Evolutionary conservation across 1,140 invertebrate genomes (phyloP).

Genomic region (Octopus sinensis): DNA sequence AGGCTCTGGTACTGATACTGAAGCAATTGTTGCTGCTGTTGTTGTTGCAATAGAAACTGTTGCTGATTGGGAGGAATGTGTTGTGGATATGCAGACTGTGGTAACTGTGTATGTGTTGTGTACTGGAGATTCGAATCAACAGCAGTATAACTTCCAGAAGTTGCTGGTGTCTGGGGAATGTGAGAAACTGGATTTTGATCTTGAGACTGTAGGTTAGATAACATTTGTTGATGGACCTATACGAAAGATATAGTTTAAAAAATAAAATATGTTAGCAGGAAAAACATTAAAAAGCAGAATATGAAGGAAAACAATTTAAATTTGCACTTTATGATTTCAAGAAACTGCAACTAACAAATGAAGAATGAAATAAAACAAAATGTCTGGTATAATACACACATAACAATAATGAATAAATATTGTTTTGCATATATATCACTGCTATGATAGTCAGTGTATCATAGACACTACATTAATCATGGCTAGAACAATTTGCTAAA

Average conservation of each 20-base stretch:
- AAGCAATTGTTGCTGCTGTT: constrained; percentile 15
- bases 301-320: neutral
- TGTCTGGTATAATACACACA: too few relatives aligned
- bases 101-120: neutral
- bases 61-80: constrained; percentile 12
- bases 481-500: too few relatives aligned
- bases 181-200: neutral
- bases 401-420: too few relatives aligned
- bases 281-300: neutral
- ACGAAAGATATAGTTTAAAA: neutral
- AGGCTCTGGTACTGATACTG: constrained; percentile 11
- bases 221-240: constrained; percentile 2
- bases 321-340: too few relatives aligned
- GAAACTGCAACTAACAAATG: too few relatives aligned
- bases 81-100: neutral
- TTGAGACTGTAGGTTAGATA: neutral
- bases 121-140: neutral
- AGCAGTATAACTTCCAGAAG: constrained; percentile 23
- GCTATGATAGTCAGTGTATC: too few relatives aligned
- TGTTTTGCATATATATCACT: too few relatives aligned
- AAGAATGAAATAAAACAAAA: too few relatives aligned
- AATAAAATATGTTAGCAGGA: neutral
- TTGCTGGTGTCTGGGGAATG: constrained; percentile 16
- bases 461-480: too few relatives aligned
- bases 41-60: constrained; percentile 18